Conservation (phyloP, 35 echinoderm and acorn worm species). For the Patiria miniata region DNA sequence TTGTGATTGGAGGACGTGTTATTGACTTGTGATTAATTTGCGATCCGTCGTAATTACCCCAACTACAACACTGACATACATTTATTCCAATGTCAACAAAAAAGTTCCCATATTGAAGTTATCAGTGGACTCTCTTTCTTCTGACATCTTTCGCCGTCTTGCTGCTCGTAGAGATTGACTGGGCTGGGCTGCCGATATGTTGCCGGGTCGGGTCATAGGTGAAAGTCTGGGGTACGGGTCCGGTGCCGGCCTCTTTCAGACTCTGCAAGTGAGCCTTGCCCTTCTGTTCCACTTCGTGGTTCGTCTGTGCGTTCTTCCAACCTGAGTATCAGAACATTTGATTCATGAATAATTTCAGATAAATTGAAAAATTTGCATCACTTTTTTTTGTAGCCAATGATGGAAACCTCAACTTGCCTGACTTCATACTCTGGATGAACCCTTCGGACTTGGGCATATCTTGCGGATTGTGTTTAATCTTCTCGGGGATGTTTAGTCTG, state of each 20-base stretch:
- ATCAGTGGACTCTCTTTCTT: conserved; percentile 81
- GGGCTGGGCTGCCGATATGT: conserved; percentile 40
- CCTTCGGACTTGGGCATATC: conserved; percentile 77
- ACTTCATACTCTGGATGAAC: conserved; percentile 83
- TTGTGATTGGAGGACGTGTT: too few relatives aligned
- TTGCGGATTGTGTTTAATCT: conserved; percentile 65
- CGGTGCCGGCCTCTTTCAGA: conserved; percentile 81
- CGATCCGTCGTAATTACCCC: too few relatives aligned
- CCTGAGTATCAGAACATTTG: conserved; percentile 27
- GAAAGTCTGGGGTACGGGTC: conserved; percentile 93
- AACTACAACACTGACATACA: background rate
- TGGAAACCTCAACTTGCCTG: conserved; percentile 45
- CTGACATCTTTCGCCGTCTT: background rate
- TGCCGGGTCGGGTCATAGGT: conserved; percentile 72
- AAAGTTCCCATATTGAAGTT: background rate
- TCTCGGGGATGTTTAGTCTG: conserved; percentile 78
- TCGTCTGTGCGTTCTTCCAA: conserved; percentile 75
- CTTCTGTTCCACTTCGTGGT: conserved; percentile 63
- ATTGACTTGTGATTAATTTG: too few relatives aligned
- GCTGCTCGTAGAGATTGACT: conserved; percentile 32
- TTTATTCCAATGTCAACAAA: background rate
- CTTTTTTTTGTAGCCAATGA: background rate
- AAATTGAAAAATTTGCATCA: background rate
- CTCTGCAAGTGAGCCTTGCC: conserved; percentile 56
- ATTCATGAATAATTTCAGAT: background rate